Evolutionary conservation across 2,888 invertebrate species (phyloP).

Genomic region (Caenorhabditis sp.): DNA sequence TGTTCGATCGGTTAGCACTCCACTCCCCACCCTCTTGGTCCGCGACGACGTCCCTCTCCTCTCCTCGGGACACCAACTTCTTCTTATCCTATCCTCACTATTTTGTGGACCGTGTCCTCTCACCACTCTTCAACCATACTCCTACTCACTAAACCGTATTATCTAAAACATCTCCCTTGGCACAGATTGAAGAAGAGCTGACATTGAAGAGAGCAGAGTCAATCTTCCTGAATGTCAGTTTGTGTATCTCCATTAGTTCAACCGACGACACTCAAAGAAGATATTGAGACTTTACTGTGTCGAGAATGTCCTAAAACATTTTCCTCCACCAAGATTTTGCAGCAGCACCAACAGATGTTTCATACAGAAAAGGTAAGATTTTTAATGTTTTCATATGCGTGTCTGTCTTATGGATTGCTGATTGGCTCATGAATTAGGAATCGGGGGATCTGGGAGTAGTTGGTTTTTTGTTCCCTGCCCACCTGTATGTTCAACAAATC

Average conservation of each 20-base stretch:
- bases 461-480: background rate
- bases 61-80: slow-evolving; percentile 14
- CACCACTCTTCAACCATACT: slow-evolving; percentile 41
- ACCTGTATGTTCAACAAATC: background rate
- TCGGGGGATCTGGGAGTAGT: background rate
- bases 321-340: slow-evolving; percentile 75
- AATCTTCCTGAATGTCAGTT: slow-evolving; percentile 59
- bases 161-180: slow-evolving; percentile 38
- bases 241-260: slow-evolving; percentile 58
- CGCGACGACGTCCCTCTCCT: slow-evolving; percentile 18
- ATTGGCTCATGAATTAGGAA: slow-evolving; percentile 15
- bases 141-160: slow-evolving; percentile 44
- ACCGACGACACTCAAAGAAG: slow-evolving; percentile 52
- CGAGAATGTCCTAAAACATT: slow-evolving; percentile 78
- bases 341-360: slow-evolving; percentile 80
- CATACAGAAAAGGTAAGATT: slow-evolving; percentile 80
- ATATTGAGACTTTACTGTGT: slow-evolving; percentile 60
- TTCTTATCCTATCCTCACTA: background rate
- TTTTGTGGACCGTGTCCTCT: slow-evolving; percentile 42
- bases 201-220: slow-evolving; percentile 37
- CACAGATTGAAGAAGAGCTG: slow-evolving; percentile 47
- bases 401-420: slow-evolving; percentile 6
- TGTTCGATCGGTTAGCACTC: slow-evolving; percentile 57
- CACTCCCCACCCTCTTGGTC: slow-evolving; percentile 23
- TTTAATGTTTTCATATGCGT: no score